Conservation (phyloP, 2,797 vertebrate genomes). For the Pogoniulus pusillus region DNA sequence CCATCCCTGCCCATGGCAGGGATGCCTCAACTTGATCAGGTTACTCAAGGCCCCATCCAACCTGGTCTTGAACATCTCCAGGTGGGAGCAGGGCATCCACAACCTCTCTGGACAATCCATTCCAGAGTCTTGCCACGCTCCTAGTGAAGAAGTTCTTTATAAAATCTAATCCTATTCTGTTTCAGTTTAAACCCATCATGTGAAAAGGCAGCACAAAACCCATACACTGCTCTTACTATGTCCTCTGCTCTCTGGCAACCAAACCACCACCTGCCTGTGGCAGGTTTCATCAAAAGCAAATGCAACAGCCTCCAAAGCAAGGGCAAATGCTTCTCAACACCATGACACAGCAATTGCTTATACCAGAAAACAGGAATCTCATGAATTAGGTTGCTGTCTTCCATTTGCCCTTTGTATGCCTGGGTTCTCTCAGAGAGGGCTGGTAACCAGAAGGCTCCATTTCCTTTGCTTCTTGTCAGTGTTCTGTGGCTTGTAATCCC, state of each 20-base stretch:
- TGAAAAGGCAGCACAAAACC: neutral
- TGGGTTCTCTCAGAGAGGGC: neutral
- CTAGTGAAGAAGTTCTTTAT: no score
- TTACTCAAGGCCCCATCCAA: no score
- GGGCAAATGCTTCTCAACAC: neutral
- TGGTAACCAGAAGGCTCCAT: neutral
- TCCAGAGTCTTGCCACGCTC: no score
- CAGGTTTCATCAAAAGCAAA: neutral
- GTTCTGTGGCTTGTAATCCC: neutral
- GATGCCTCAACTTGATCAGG: no score
- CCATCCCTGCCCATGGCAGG: no score
- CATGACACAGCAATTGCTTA: rapidly evolving
- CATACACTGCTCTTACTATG: neutral
- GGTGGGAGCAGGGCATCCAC: no score
- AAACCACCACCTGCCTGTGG: neutral
- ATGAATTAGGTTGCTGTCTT: neutral
- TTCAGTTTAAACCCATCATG: no score
- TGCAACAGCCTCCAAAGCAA: neutral
- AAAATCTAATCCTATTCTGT: no score
- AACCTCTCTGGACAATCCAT: no score
- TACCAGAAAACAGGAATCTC: neutral
- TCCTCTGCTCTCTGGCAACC: neutral
- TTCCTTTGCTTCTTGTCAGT: neutral
- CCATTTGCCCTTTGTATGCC: neutral
- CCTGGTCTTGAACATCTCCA: no score